Evolutionary conservation across 2,888 invertebrate genomes (phyloP).

Genomic region (Meganola albula): DNA sequence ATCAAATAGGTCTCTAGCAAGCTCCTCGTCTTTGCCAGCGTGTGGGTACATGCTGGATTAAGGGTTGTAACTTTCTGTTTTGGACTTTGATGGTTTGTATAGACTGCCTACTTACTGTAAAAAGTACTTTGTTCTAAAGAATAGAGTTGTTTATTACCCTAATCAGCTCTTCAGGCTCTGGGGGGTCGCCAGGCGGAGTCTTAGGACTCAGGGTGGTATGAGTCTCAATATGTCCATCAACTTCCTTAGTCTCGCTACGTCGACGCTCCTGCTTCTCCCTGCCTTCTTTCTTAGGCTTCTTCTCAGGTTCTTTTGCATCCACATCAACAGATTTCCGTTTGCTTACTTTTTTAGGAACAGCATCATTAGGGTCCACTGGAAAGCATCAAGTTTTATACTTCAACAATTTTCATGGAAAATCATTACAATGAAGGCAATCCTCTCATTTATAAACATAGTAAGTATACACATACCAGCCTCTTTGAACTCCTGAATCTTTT

Average conservation of each 20-base stretch:
- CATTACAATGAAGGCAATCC: background rate
- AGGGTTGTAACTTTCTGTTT: too few species aligned
- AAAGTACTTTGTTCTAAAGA: too few species aligned
- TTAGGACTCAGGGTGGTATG: constrained; percentile 88
- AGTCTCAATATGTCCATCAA: constrained; percentile 85
- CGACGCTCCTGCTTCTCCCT: constrained; percentile 50
- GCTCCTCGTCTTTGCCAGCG: too few species aligned
- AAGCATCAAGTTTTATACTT: constrained; percentile 10
- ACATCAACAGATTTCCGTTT: constrained; percentile 55
- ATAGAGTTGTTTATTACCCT: too few species aligned
- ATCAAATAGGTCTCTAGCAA: too few species aligned
- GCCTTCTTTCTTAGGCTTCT: constrained; percentile 59
- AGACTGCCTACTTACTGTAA: too few species aligned
- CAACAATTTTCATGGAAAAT: background rate
- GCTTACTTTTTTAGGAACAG: constrained; percentile 43
- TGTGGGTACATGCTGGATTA: too few species aligned
- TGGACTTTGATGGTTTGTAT: too few species aligned
- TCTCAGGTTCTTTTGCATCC: constrained; percentile 54
- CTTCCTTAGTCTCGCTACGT: constrained; percentile 70
- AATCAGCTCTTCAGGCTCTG: constrained; percentile 94
- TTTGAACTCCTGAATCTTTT: constrained; percentile 88
- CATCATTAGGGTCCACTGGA: constrained; percentile 65
- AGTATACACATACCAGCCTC: constrained; percentile 63
- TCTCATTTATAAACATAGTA: background rate
- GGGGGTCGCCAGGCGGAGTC: constrained; percentile 89